Conservation (phyloP, 2,113 vertebrate species). For the Halichoeres trimaculatus region DNA sequence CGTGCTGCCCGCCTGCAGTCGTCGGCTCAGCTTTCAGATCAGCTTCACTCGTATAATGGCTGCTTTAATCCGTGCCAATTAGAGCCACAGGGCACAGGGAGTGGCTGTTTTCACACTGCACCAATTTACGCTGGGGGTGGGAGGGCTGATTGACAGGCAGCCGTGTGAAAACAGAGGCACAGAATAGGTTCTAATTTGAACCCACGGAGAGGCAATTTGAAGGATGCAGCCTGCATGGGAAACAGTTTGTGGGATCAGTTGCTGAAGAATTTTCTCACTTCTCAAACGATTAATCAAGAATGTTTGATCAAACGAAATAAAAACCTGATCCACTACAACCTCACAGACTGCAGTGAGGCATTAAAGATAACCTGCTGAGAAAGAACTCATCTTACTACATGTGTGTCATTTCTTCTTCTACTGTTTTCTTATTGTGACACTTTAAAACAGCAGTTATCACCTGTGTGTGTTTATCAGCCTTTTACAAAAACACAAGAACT, state of each 20-base stretch:
- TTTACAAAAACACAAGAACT: too few species aligned
- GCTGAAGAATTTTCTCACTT: slow-evolving; percentile 7
- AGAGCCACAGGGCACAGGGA: slow-evolving; percentile 63
- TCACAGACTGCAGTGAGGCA: background rate
- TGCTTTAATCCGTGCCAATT: slow-evolving; percentile 74
- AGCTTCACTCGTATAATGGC: slow-evolving; percentile 67
- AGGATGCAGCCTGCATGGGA: slow-evolving; percentile 32
- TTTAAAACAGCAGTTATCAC: too few species aligned
- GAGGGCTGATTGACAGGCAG: slow-evolving; percentile 66
- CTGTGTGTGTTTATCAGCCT: too few species aligned
- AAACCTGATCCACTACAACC: background rate
- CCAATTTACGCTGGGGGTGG: slow-evolving; percentile 63
- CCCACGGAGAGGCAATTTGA: slow-evolving; percentile 52
- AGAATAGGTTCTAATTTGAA: slow-evolving; percentile 66
- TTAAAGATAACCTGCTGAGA: too few species aligned
- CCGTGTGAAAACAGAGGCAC: slow-evolving; percentile 69
- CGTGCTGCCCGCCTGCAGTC: slow-evolving; percentile 42
- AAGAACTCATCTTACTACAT: too few species aligned
- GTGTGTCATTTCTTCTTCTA: too few species aligned
- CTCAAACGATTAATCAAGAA: background rate
- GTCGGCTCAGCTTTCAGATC: slow-evolving; percentile 60
- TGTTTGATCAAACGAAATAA: background rate
- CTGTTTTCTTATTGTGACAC: too few species aligned
- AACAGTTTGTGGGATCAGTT: slow-evolving; percentile 20
- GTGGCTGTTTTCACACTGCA: slow-evolving; percentile 73